Percentiles rank a stretch among this genome's conserved stretches.
Evolutionary conservation across 2,797 vertebrate genomes (phyloP).

Genomic region (Leuciscus waleckii): DNA sequence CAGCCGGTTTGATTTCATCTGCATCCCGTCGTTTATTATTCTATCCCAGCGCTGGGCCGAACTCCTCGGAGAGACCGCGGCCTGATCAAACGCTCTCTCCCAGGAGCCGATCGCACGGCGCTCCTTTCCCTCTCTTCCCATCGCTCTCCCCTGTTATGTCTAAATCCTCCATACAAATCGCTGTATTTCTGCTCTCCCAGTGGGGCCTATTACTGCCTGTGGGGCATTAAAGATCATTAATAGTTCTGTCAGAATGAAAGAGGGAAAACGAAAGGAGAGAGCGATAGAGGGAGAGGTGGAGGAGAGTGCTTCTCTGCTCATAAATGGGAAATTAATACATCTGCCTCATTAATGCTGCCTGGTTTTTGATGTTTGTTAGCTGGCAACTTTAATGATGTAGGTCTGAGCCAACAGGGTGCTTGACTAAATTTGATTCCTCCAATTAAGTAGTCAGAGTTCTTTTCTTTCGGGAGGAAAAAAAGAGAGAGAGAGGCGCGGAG

Average conservation of each 20-base stretch:
- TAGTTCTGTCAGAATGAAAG: slow-evolving; percentile 90
- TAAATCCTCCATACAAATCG: slow-evolving; percentile 99
- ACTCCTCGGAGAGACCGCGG: slow-evolving; percentile 77
- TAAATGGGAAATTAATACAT: slow-evolving; percentile 97
- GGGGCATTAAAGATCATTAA: slow-evolving; percentile 99
- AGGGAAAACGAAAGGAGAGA: slow-evolving; percentile 72
- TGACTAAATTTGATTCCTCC: slow-evolving; percentile 88
- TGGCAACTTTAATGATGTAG: slow-evolving; percentile 93
- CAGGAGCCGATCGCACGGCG: slow-evolving; percentile 79
- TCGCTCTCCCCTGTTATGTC: slow-evolving; percentile 84
- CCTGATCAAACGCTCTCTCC: slow-evolving; percentile 88
- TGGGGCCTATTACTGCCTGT: slow-evolving; percentile 99
- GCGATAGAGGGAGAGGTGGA: slow-evolving; percentile 69
- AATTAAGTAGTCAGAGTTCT: slow-evolving; percentile 87
- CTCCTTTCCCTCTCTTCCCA: slow-evolving; percentile 83
- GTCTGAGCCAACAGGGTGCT: slow-evolving; percentile 84
- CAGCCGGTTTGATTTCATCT: slow-evolving; percentile 93
- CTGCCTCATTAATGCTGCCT: slow-evolving; percentile 94
- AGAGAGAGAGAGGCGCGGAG: slow-evolving; percentile 62
- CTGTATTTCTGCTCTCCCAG: slow-evolving; percentile 97
- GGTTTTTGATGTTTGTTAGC: slow-evolving; percentile 91
- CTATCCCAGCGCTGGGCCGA: slow-evolving; percentile 69
- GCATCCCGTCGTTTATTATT: slow-evolving; percentile 91
- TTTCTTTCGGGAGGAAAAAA: slow-evolving; percentile 80
- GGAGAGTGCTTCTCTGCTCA: slow-evolving; percentile 89